phyloP scores from a whole-genome alignment of 2,797 vertebrate genomes.

The Oreortyx pictus region DNA sequence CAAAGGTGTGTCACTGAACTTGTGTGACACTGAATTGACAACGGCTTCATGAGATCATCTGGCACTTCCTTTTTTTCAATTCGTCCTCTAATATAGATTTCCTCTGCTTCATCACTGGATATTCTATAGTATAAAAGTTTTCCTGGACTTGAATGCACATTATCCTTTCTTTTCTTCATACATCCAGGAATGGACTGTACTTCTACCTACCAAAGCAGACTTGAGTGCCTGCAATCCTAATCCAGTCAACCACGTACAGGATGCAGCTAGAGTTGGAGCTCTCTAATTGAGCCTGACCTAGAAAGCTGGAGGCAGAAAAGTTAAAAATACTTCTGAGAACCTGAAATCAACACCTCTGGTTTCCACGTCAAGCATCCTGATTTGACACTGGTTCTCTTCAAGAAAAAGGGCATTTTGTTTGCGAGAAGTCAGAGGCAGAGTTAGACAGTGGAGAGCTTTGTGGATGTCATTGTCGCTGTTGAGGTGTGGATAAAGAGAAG shows the following conservation, averaged over 20 bases:
- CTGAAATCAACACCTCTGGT: neutral
- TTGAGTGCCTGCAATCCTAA: neutral
- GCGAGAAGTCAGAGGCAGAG: neutral
- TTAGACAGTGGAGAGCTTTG: neutral
- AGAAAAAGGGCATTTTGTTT: neutral
- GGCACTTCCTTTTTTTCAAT: too few relatives aligned
- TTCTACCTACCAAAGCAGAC: neutral
- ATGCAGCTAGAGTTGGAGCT: neutral
- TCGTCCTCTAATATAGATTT: too few relatives aligned
- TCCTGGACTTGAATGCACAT: neutral
- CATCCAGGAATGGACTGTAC: neutral
- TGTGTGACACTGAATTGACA: too few relatives aligned
- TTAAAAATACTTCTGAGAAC: neutral
- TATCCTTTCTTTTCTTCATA: neutral
- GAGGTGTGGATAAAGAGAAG: neutral
- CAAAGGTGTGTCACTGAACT: too few relatives aligned
- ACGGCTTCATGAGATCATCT: too few relatives aligned
- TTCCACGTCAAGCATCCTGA: neutral
- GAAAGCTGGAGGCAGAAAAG: neutral
- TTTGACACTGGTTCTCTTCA: neutral
- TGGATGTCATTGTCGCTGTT: neutral
- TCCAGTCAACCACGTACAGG: neutral
- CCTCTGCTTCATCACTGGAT: too few relatives aligned
- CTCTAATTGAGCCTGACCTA: neutral
- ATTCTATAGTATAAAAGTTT: neutral